These are phyloP conservation scores for Vanessa cardui DNA, from an alignment of 2,888 invertebrate species.

Conservation along the genomic window DNA sequence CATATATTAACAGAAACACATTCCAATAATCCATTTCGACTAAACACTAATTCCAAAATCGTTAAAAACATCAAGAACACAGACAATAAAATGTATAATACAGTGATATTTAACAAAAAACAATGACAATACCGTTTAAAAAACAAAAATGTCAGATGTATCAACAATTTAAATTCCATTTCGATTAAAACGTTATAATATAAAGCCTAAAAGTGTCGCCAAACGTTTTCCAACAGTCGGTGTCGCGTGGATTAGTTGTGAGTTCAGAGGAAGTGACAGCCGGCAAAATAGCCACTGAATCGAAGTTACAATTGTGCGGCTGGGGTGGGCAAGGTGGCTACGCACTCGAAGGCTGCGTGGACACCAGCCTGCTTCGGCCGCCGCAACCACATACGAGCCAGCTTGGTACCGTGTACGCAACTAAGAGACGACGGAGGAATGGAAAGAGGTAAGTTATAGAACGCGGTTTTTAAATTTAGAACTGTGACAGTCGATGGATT, in stretches of 20 bases:
- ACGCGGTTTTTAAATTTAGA: background rate
- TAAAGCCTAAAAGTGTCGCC: slow-evolving; percentile 49
- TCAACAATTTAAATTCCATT: background rate
- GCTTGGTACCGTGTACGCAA: slow-evolving; percentile 97
- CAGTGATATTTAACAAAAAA: background rate
- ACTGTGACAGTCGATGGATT: background rate
- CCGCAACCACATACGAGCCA: slow-evolving; percentile 90
- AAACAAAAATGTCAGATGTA: background rate
- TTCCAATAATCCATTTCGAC: background rate
- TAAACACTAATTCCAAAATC: background rate
- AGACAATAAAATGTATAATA: background rate
- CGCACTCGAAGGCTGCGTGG: slow-evolving; percentile 88
- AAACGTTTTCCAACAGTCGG: slow-evolving; percentile 42
- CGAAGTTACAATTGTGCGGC: slow-evolving; percentile 76
- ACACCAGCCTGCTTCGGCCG: slow-evolving; percentile 88
- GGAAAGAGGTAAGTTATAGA: slow-evolving; percentile 92
- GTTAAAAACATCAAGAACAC: background rate
- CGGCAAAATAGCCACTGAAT: slow-evolving; percentile 79
- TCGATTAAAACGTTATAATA: background rate
- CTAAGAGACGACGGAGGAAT: slow-evolving; percentile 96
- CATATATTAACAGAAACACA: background rate
- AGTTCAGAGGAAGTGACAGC: slow-evolving; percentile 50
- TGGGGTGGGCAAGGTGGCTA: slow-evolving; percentile 75
- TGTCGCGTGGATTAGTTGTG: slow-evolving; percentile 35
- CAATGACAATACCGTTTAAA: slow-evolving; percentile 6